These are phyloP conservation scores for Drosophila lutescens DNA, from an alignment of 2,888 invertebrate species.

Conservation along the genomic window DNA sequence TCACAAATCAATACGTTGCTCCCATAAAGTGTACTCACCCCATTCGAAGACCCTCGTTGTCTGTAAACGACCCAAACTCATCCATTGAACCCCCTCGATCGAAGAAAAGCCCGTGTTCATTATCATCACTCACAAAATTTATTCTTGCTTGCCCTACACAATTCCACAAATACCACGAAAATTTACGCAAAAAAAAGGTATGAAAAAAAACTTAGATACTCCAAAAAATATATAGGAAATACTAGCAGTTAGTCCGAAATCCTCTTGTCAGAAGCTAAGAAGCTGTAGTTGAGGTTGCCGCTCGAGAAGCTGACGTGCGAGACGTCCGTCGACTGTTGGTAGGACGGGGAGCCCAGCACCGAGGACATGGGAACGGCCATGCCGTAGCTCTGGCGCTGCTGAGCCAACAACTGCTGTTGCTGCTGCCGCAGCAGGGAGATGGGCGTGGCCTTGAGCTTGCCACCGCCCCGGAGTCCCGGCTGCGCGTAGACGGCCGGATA, in stretches of 20 bases:
- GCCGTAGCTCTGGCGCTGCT: slow-evolving; percentile 59
- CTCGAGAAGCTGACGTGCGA: slow-evolving; percentile 85
- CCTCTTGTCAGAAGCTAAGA: slow-evolving; percentile 60
- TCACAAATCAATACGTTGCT: too few species aligned
- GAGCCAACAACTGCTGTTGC: slow-evolving; percentile 55
- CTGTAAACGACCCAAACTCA: background rate
- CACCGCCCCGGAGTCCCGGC: slow-evolving; percentile 14
- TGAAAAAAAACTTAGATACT: background rate
- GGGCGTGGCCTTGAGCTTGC: slow-evolving; percentile 40
- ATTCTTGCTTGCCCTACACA: slow-evolving; percentile 18
- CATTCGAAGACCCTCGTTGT: too few species aligned
- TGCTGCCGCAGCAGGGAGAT: slow-evolving; percentile 54
- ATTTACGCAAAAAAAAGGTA: slow-evolving; percentile 15
- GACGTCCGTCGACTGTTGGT: slow-evolving; percentile 85
- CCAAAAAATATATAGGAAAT: background rate
- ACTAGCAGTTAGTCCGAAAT: background rate
- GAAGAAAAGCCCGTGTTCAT: background rate
- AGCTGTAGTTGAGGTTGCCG: slow-evolving; percentile 82
- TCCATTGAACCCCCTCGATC: background rate
- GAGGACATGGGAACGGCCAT: slow-evolving; percentile 68
- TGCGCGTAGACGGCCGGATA: slow-evolving; percentile 49
- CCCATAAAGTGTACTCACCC: too few species aligned
- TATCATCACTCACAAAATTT: slow-evolving; percentile 18
- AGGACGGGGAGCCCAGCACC: slow-evolving; percentile 74
- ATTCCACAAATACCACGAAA: slow-evolving; percentile 26